These are phyloP conservation scores for Echinops telfairi DNA, from an alignment of 2,113 vertebrate species.

Conservation along the genomic window DNA sequence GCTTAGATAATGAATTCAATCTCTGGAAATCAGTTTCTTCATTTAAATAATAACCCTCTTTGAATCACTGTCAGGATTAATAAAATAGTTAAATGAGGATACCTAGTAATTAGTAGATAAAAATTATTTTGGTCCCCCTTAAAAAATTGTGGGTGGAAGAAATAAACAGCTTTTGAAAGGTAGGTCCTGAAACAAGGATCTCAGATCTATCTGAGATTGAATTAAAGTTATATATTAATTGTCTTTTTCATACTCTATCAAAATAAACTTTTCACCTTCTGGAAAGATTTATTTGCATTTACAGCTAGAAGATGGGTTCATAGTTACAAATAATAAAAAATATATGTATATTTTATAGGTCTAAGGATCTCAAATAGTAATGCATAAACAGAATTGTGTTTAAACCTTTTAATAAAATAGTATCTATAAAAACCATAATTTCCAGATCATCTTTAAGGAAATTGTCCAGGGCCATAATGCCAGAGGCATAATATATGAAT, in stretches of 20 bases:
- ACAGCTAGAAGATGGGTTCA: neutral
- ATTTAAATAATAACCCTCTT: neutral
- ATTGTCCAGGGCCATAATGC: neutral
- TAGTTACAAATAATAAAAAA: constrained; percentile 38
- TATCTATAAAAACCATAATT: neutral
- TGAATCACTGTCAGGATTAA: constrained; percentile 18
- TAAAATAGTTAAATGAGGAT: neutral
- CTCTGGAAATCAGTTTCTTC: neutral
- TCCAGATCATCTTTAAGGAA: neutral
- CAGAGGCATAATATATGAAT: neutral
- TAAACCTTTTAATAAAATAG: neutral
- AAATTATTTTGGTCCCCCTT: neutral
- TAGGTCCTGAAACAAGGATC: neutral
- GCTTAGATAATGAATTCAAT: neutral
- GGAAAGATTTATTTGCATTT: constrained; percentile 1
- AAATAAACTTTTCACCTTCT: neutral
- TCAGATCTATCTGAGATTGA: constrained; percentile 11
- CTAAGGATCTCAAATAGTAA: neutral
- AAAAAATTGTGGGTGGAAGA: neutral
- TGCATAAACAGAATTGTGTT: neutral
- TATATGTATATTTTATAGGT: constrained; percentile 1
- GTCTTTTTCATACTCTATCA: neutral
- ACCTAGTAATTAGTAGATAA: constrained; percentile 17
- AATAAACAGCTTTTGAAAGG: constrained; percentile 3
- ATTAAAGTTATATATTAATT: constrained; percentile 32